Base-by-base conservation (phyloP, 1,140 invertebrate species). In the Drosophila bocqueti region DNA sequence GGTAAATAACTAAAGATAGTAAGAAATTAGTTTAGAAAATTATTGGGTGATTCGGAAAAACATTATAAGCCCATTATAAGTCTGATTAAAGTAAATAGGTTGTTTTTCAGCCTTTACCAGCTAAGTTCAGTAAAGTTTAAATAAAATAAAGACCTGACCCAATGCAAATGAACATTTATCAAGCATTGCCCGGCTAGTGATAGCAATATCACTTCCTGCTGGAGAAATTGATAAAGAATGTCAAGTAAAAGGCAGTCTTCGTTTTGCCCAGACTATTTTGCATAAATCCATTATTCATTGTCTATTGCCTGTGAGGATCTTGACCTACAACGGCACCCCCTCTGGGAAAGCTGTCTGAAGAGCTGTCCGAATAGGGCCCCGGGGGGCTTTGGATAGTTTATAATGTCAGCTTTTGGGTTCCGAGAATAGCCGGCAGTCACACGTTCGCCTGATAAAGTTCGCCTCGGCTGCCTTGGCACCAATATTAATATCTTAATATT, bases 371-470 rank as follows among this genome's bases (percentile, higher is more conserved):
- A 29, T 24, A 49, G 11, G 34, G 2, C 18, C 47, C 26, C 10
- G 13, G 11, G 45, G 36, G 38, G 68, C 66, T 50, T 74, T 52
- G 47, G 55, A 61, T 65, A 47, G 63, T 71, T 68, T 71, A 46
- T 38, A 57, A 69, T 46, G 64, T 54, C 40, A 34, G 16, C 9
- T 67, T 15, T 15, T 0, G 47, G 38, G 31, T 73, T 61, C 68
- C 55, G 24, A 74, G n/a, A 73, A 60, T 73, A 74, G 38, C 68
- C 46, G 31, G 38, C 67, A 74, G 68, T 73, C 71, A 73, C 71
- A 73, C 71, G 71, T 73, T 73, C 68, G 5, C 6, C 71, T 73
- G 71, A 73, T 73, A 73, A 73, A 43, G 29, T n/a, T 29, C 4
- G 16, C 36, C 15, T 15, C 21, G 31, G 36, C 66, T 38, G 24